Base-by-base conservation (phyloP, 1,140 invertebrate genomes). In the Chelonus insularis region DNA sequence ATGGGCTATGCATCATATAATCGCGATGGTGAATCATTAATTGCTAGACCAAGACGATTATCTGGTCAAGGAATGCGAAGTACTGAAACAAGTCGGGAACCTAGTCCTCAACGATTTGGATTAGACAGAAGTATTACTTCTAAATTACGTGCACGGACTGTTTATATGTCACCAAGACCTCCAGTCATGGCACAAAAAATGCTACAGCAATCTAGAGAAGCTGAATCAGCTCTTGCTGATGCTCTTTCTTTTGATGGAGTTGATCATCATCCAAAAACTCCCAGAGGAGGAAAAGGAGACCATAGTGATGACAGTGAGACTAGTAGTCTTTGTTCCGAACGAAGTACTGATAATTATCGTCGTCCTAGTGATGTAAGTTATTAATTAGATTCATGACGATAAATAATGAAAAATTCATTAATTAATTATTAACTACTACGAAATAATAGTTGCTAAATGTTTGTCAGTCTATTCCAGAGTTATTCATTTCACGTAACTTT, bases 251-350 rank as follows among this genome's bases (percentile, higher is more conserved):
- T 76, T 21, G 80, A 83, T 21, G 75, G 68, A 50, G 76, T 76
- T 11, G 79, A 82, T 41, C 76, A 66, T 61, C 80, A 77, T 32
- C 66, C 62, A 1, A 71, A 76, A 64, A 73, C 74, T 18, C 71
- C 76, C 4, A 14, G 18, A 0, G 84, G 86, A 36, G 76, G 75
- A 5, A 80, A 81, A 45, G 81, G 87, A 0, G 91, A 94, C 71
- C 91, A 94, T 56, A 93, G 92, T 34, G 93, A 95, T 74, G 91
- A 94, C 60, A 96, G 94, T 45, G 96, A 98, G 77, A 95, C 94
- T 1, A 97, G 95, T 32, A 96, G 94, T 75, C 89, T 97, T 45
- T 96, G 94, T 76, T 97, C 95, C 0, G 95, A 98, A 71, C 82
- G 93, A 4, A 96, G 93, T 21, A 89, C 91, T 69, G 93, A 94